Percentiles rank a stretch among this genome's conserved stretches.
phyloP scores from a whole-genome alignment of 1,140 invertebrate species.

The Papilio helenus region DNA sequence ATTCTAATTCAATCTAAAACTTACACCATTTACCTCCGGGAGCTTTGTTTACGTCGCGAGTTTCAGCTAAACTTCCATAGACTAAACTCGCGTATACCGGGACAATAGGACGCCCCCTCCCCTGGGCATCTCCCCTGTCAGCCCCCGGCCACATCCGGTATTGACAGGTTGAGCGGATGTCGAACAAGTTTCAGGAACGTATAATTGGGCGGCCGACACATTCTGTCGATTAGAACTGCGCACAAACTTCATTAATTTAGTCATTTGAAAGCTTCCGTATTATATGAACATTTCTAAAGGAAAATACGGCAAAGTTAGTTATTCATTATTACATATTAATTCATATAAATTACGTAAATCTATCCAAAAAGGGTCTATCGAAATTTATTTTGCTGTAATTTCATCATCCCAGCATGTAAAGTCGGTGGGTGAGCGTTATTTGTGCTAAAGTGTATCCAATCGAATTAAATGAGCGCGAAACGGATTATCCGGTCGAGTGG shows the following conservation, averaged over 20 bases:
- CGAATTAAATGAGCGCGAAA: conserved; percentile 13
- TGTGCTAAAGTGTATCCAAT: conserved; percentile 26
- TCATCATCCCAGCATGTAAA: background rate
- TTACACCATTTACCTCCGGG: background rate
- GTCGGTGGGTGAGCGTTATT: conserved; percentile 7
- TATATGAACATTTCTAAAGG: background rate
- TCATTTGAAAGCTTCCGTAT: background rate
- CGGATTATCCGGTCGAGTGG: conserved; percentile 28
- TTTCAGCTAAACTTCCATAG: background rate
- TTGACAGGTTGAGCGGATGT: background rate
- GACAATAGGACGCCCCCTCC: background rate
- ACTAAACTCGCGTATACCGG: background rate
- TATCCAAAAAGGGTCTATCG: no score
- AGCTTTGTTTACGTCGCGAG: background rate
- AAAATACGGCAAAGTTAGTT: background rate
- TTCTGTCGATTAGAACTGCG: background rate
- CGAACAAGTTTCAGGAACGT: conserved; percentile 9
- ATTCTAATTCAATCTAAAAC: background rate
- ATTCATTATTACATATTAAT: no score
- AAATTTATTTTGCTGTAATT: background rate
- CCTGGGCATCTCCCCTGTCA: background rate
- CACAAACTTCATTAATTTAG: conserved; percentile 2
- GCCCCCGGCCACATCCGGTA: background rate
- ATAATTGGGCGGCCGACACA: conserved; percentile 8
- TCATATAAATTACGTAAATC: no score